phyloP scores from a whole-genome alignment of 2,797 vertebrate species.

The Pipistrellus nathusii region DNA sequence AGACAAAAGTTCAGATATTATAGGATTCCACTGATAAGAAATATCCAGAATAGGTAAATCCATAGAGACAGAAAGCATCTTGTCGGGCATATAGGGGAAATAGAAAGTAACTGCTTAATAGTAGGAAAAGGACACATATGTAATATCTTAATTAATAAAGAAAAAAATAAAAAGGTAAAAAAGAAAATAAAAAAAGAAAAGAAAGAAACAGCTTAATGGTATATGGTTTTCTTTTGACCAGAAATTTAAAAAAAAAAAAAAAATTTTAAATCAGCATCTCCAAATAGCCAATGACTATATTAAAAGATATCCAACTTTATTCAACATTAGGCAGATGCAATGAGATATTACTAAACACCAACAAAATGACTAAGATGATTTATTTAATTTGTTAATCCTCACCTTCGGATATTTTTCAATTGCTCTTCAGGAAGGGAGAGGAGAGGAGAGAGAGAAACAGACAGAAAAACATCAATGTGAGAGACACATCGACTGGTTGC shows the following conservation, averaged over 20 bases:
- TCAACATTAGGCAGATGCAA: neutral
- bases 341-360: neutral
- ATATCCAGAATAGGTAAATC: slow-evolving; percentile 23
- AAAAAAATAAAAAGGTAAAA: too few species aligned
- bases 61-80: neutral
- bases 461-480: too few species aligned
- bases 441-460: too few species aligned
- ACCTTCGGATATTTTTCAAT: too few species aligned
- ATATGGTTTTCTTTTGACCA: neutral
- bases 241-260: slow-evolving; percentile 7
- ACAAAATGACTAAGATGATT: neutral
- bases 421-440: too few species aligned
- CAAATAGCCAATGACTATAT: neutral
- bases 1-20: neutral
- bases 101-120: neutral
- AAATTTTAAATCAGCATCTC: neutral
- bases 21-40: neutral
- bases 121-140: too few species aligned
- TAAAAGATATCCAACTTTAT: neutral
- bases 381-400: too few species aligned
- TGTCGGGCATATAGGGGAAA: neutral
- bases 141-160: too few species aligned
- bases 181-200: too few species aligned
- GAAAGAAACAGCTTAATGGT: neutral
- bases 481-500: too few species aligned